phyloP scores from a whole-genome alignment of 2,888 invertebrate genomes.

The Clistopyga incitator region DNA sequence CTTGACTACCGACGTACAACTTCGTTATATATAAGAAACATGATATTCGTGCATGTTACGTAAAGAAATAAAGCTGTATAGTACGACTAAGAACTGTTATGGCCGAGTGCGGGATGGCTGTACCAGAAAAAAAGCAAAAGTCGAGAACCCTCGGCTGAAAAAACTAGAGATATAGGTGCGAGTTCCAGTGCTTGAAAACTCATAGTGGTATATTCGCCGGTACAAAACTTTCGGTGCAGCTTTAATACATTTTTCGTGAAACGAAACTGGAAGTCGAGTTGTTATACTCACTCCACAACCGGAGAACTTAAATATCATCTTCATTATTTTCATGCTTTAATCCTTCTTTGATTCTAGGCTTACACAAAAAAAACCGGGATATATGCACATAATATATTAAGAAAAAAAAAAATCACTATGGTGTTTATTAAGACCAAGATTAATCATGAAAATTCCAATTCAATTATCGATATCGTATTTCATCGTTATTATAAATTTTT shows the following conservation, averaged over 20 bases:
- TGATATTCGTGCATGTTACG: background rate
- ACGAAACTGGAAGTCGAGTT: background rate
- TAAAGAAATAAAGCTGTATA: background rate
- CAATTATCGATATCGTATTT: too few species aligned
- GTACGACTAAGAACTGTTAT: background rate
- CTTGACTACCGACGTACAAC: background rate
- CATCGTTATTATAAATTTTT: too few species aligned
- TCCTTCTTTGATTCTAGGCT: background rate
- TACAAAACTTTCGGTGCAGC: background rate
- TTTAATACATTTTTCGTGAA: background rate
- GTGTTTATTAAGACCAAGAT: too few species aligned
- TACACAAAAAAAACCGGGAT: too few species aligned
- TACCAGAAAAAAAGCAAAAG: background rate
- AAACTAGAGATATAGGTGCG: constrained; percentile 5
- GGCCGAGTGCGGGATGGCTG: background rate
- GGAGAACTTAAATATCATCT: background rate
- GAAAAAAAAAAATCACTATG: too few species aligned
- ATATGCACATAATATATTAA: too few species aligned
- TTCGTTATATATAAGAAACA: background rate
- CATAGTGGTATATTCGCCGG: background rate
- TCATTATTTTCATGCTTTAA: background rate
- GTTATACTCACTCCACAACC: background rate
- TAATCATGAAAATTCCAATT: too few species aligned
- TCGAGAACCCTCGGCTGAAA: background rate
- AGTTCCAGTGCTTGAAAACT: background rate